A percentile compares a stretch with the other conserved stretches of the same genome.
phyloP scores from a whole-genome alignment of 2,797 vertebrate genomes.

The Diplodus puntazzo region DNA sequence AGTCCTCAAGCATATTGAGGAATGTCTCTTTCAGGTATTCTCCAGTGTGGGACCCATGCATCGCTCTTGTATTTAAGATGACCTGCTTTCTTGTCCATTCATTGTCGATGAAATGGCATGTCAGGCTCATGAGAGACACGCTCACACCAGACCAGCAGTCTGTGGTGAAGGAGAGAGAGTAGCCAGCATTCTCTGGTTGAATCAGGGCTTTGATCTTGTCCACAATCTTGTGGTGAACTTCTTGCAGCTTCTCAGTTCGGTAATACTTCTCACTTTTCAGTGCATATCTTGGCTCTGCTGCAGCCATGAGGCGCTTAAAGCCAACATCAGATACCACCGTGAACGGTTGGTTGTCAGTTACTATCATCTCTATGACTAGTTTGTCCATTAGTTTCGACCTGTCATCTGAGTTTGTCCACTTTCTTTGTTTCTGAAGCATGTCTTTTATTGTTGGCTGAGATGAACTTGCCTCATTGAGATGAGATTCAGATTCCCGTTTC shows the following conservation, averaged over 20 bases:
- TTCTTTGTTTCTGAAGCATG: neutral
- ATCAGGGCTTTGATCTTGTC: conserved; percentile 26
- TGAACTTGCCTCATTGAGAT: neutral
- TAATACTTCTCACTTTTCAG: conserved; percentile 28
- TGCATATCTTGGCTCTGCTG: conserved; percentile 13
- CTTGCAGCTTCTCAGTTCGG: conserved; percentile 4
- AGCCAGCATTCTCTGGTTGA: conserved; percentile 19
- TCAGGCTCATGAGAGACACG: neutral
- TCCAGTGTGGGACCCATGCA: conserved; percentile 6
- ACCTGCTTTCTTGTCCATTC: conserved; percentile 9
- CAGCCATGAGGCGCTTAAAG: conserved; percentile 19
- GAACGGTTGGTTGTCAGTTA: conserved; percentile 30
- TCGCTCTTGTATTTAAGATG: conserved; percentile 2
- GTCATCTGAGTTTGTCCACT: neutral
- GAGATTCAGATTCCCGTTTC: neutral
- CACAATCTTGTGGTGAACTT: conserved; percentile 19
- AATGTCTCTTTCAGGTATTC: neutral
- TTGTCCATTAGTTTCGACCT: neutral
- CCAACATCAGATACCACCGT: conserved; percentile 27
- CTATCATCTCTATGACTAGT: conserved; percentile 5
- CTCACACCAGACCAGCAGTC: conserved; percentile 4
- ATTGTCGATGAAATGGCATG: conserved; percentile 14
- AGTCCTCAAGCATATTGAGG: conserved; percentile 12
- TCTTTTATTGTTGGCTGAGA: neutral
- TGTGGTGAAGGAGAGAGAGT: conserved; percentile 23